Evolutionary conservation across 37 sponge, comb jelly and placozoan genomes (phyloP).

Genomic region (Mnemiopsis leidyi): DNA sequence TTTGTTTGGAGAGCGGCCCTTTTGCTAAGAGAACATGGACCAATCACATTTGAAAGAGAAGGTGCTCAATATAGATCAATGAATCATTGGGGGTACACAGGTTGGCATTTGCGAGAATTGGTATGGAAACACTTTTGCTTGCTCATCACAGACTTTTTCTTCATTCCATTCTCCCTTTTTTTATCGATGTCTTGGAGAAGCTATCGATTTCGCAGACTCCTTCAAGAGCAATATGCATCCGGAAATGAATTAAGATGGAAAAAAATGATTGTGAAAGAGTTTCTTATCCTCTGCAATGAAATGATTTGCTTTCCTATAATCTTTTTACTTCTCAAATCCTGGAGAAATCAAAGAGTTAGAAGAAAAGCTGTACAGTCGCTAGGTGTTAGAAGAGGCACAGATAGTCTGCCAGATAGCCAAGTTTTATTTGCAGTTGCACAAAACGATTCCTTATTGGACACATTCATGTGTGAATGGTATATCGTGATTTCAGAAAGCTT

Average conservation of each 20-base stretch:
- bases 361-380: background rate
- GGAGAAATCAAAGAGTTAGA: background rate
- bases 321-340: background rate
- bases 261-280: constrained; percentile 1
- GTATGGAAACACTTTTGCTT: constrained; percentile 14
- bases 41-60: background rate
- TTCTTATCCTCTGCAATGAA: background rate
- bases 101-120: background rate
- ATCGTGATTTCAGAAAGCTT: background rate
- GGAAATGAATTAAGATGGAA: background rate
- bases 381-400: background rate
- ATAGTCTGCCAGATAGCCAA: background rate
- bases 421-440: background rate
- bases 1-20: background rate
- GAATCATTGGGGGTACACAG: background rate
- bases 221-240: background rate
- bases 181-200: background rate
- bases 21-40: background rate
- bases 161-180: background rate
- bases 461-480: background rate
- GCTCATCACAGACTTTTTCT: background rate
- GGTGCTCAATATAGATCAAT: background rate
- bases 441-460: background rate
- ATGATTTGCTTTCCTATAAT: background rate
- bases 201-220: background rate